Evolutionary conservation across 2,888 invertebrate species (phyloP), one percentile per base, ranked within the genome.

Genomic region (Sphaerophoria taeniata): DNA sequence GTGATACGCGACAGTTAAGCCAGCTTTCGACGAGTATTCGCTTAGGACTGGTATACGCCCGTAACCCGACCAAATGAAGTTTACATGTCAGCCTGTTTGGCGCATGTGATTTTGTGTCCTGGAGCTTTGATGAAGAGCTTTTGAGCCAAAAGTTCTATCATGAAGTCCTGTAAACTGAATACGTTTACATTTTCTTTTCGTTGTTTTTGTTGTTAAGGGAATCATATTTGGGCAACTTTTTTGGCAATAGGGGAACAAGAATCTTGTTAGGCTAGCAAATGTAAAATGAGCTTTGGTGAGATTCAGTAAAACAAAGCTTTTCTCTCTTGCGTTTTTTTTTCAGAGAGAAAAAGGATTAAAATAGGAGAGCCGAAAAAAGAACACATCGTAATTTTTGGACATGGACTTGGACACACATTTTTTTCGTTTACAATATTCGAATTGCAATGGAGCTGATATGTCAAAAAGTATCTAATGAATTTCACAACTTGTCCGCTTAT

Each of bases 1-100:
- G 73, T 72, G 73, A 39, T 63, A 72, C 81, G 76, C 81, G 72
- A 56, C 53, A 53, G 65, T 73, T 81, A 70, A 49, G 67, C 81
- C 85, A 85, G 81, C 81, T 85, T 85, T 81, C 81, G 81, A 81
- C 85, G 85, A 76, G 81, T 77, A 77, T 85, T 85, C 85, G 85
- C 85, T 81, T 73, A 80, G 85, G 85, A 85, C 85, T 85, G 85
- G 85, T 81, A 81, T 85, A 85, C 85, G 85, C 85, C 85, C 85
- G 85, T 85, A 81, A 71, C 69, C 76, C 56, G 73, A 85, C 76
- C 81, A 77, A 85, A 61, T 77, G 69, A 47, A 81, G 85, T 81
- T 85, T 76, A 85, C 73, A 85, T 77, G 80, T 71, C 63, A 33
- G 76, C 71, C 47, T 47, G 67, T 47, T 85, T 85, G 81, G 85